Conservation (phyloP, 2,888 invertebrate genomes). For the Arge pagana region DNA sequence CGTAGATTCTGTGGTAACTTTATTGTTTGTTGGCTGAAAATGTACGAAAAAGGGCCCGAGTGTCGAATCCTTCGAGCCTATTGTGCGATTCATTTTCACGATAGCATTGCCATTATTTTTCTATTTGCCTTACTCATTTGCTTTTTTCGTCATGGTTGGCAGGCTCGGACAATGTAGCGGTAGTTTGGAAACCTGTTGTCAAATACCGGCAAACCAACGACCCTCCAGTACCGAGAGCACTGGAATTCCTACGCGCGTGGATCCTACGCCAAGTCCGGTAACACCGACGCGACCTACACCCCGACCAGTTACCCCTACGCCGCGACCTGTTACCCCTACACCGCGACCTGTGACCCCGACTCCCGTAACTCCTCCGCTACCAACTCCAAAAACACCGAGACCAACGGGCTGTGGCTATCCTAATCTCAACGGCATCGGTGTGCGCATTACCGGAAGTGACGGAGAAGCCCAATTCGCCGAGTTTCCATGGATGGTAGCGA, state of each 20-base stretch:
- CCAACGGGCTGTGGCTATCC: slow-evolving; percentile 70
- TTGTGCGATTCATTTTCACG: too few relatives aligned
- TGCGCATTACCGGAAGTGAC: slow-evolving; percentile 72
- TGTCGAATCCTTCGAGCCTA: too few relatives aligned
- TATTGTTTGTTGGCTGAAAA: too few relatives aligned
- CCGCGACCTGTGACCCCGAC: slow-evolving; percentile 39
- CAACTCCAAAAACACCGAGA: slow-evolving; percentile 38
- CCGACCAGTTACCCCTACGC: slow-evolving; percentile 73
- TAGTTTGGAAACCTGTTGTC: slow-evolving; percentile 3
- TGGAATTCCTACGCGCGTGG: not conserved
- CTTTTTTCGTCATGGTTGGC: too few relatives aligned
- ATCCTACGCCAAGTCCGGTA: not conserved
- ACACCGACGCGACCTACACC: not conserved
- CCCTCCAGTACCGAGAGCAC: not conserved
- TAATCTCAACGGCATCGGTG: slow-evolving; percentile 74
- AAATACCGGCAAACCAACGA: not conserved
- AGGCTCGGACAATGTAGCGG: too few relatives aligned
- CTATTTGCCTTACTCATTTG: too few relatives aligned
- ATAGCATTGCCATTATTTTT: too few relatives aligned
- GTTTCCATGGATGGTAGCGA: slow-evolving; percentile 84
- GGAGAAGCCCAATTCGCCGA: slow-evolving; percentile 77
- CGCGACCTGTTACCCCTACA: slow-evolving; percentile 61
- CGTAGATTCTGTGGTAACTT: too few relatives aligned
- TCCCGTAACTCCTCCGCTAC: slow-evolving; percentile 40
- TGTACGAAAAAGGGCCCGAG: too few relatives aligned